Percentiles rank a stretch among this genome's conserved stretches.
Evolutionary conservation across 2,797 vertebrate genomes (phyloP).

Genomic region (Brachymystax lenok): DNA sequence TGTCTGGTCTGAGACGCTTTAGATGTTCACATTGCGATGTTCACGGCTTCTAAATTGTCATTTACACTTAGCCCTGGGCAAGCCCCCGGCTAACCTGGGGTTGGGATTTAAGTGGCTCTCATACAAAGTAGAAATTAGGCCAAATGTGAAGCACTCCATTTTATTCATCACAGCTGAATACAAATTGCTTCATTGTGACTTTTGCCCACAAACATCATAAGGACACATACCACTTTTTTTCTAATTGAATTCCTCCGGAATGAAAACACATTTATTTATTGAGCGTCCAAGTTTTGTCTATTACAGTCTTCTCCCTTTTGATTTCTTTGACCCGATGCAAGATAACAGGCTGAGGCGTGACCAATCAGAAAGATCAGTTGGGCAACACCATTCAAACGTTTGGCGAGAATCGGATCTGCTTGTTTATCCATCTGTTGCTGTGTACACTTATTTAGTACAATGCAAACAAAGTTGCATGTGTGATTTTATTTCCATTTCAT

Average conservation of each 20-base stretch:
- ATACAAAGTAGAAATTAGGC: conserved; percentile 40
- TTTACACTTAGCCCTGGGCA: conserved; percentile 33
- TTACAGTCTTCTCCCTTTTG: not conserved
- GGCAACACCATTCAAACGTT: conserved; percentile 8
- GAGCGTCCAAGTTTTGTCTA: not conserved
- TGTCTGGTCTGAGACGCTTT: conserved; percentile 13
- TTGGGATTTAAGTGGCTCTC: conserved; percentile 39
- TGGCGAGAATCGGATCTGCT: conserved; percentile 1
- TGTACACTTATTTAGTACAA: conserved; percentile 21
- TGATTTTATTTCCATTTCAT: conserved; percentile 17
- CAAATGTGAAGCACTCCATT: conserved; percentile 38
- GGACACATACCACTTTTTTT: conserved; percentile 10
- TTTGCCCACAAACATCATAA: conserved; percentile 23
- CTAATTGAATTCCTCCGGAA: conserved; percentile 32
- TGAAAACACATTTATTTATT: not conserved
- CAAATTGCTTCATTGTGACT: conserved; percentile 43
- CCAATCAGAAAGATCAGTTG: conserved; percentile 18
- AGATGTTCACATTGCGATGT: not conserved
- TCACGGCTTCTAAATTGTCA: conserved; percentile 36
- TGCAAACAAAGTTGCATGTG: not conserved
- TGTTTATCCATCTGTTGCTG: conserved; percentile 8
- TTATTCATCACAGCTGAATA: conserved; percentile 39
- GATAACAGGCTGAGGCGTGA: conserved; percentile 1
- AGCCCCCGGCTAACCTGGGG: conserved; percentile 21
- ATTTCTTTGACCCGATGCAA: not conserved